These are phyloP conservation scores for Corythucha ciliata DNA, from an alignment of 2,888 invertebrate genomes.

Conservation along the genomic window DNA sequence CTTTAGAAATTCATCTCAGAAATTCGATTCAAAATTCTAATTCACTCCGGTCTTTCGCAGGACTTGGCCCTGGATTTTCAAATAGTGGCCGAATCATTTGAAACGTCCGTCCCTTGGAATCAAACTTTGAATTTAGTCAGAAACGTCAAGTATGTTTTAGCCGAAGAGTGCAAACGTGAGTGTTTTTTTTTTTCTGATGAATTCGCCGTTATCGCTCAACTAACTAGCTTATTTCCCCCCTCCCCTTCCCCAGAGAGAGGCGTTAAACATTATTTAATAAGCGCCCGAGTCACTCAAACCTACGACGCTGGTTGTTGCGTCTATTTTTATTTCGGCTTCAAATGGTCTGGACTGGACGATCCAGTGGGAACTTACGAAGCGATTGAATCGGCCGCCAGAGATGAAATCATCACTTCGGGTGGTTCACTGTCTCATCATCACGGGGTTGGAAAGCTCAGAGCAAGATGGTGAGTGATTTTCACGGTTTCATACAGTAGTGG, in stretches of 20 bases:
- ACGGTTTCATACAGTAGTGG: constrained; percentile 40
- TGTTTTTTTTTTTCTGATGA: too few species aligned
- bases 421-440: constrained; percentile 95
- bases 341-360: constrained; percentile 50
- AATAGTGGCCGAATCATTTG: constrained; percentile 92
- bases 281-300: constrained; percentile 86
- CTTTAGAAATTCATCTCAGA: too few species aligned
- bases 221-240: background rate
- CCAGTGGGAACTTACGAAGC: constrained; percentile 73
- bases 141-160: constrained; percentile 78
- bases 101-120: constrained; percentile 98
- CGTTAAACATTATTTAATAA: constrained; percentile 57
- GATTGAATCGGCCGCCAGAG: constrained; percentile 78
- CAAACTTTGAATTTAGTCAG: constrained; percentile 69
- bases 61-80: constrained; percentile 82
- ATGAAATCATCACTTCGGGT: constrained; percentile 67
- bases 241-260: constrained; percentile 37
- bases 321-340: constrained; percentile 88
- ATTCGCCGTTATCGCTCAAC: background rate
- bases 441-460: constrained; percentile 87
- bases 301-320: constrained; percentile 96
- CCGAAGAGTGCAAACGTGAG: constrained; percentile 47
- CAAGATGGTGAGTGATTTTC: constrained; percentile 61
- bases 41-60: constrained; percentile 43
- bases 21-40: too few species aligned